Evolutionary conservation across 1,140 invertebrate genomes (phyloP), one percentile per base, ranked within the genome.

Genomic region (Bombus huntii): DNA sequence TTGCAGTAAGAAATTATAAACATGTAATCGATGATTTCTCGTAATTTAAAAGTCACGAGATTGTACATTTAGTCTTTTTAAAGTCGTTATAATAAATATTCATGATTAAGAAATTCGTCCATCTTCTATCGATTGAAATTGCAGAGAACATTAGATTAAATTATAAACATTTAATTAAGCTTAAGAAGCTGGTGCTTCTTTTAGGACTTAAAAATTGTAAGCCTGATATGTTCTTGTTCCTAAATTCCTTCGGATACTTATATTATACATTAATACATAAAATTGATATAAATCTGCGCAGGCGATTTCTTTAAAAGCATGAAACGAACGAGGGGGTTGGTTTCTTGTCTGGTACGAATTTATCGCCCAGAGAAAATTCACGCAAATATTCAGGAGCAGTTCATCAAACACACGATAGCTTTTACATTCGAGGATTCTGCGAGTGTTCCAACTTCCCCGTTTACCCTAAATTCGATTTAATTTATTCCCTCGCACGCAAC

Each of bases 361-460:
- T 78, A 78, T 78, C 39, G 57, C 39, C 4, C 57, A 15, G 57
- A 77, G 34, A 44, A 47, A 74, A 74, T 74, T 31, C 72, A 34
- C 72, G 42, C 72, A 47, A n/a, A 47, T 74, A n/a, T 47, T 74
- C 72, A 13, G 13, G 2, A 53, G 44, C 73, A 75, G 73, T 75
- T 75, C 39, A 39, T 37, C 72, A 34, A 75, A 83, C 81, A 31
- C 75, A 25, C 77, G 34, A 83, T 57, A 53, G 44, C 34, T 66
- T 53, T 39, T 47, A 47, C 44, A 18, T 22, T 44, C 53, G 31
- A 74, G 72, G 80, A 81, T 59, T 44, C 70, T n/a, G 53, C 80
- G 34, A 73, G 73, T 53, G 71, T 68, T 75, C 62, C 65, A 83
- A 83, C 18, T 31, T 59, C 12, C 44, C 15, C 57, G 22, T 77